Conservation (phyloP, 2,888 invertebrate species). For the Neria commutata region DNA sequence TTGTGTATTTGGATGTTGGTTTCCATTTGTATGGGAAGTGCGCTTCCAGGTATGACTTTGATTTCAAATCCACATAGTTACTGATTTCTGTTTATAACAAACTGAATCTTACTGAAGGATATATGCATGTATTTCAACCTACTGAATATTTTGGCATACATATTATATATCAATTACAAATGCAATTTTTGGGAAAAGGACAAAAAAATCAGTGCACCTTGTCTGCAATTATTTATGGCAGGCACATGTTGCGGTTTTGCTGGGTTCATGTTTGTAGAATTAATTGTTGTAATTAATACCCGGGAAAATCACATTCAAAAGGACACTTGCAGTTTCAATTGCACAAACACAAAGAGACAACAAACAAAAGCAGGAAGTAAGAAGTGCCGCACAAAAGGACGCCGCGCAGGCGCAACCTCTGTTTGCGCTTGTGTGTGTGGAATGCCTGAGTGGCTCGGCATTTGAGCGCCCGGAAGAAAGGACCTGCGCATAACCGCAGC, state of each 20-base stretch:
- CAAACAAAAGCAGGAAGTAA: background rate
- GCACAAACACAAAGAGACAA: conserved; percentile 11
- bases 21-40: no score
- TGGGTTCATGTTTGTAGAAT: conserved; percentile 22
- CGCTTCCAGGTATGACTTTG: no score
- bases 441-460: background rate
- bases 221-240: conserved; percentile 7
- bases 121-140: no score
- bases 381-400: background rate
- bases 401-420: background rate
- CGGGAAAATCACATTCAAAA: conserved; percentile 40
- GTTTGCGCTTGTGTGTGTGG: background rate
- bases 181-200: no score
- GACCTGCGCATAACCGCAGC: conserved; percentile 6
- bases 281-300: conserved; percentile 34
- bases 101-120: no score
- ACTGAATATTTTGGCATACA: no score
- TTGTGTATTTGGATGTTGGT: no score
- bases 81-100: no score
- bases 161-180: background rate
- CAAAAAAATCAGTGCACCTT: conserved; percentile 8
- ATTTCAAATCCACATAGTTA: no score
- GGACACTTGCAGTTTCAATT: conserved; percentile 15
- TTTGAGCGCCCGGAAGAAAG: background rate
- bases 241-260: conserved; percentile 48